These are phyloP conservation scores for Noctua fimbriata DNA, from an alignment of 2,888 invertebrate genomes.

Conservation along the genomic window DNA sequence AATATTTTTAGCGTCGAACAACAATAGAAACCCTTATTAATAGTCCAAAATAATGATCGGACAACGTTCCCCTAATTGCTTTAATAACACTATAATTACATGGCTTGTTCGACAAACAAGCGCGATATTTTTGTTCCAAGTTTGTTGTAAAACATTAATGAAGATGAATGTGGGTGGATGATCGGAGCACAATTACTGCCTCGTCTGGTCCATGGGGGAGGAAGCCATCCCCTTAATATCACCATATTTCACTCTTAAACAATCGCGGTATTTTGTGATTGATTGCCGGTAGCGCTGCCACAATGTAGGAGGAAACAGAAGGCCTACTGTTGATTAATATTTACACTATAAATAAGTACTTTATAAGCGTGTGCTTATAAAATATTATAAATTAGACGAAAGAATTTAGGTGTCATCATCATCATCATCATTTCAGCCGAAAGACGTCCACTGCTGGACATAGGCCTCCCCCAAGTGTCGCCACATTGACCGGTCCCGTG, in stretches of 20 bases:
- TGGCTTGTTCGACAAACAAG: constrained; percentile 21
- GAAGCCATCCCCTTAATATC: constrained; percentile 61
- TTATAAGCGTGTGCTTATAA: neutral
- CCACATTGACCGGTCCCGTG: no score
- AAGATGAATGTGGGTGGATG: constrained; percentile 68
- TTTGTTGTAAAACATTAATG: constrained; percentile 66
- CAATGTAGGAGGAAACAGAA: constrained; percentile 22
- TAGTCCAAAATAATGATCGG: constrained; percentile 31
- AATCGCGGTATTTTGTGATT: constrained; percentile 77
- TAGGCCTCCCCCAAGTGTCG: no score
- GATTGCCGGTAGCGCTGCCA: constrained; percentile 70
- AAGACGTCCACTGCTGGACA: no score
- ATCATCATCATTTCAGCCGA: no score
- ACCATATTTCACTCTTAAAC: constrained; percentile 75
- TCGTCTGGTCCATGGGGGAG: constrained; percentile 61
- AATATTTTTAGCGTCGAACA: neutral
- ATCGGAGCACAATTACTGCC: constrained; percentile 66
- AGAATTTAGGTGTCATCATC: no score
- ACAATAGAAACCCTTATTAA: neutral
- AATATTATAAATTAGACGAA: neutral
- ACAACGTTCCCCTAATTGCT: constrained; percentile 17
- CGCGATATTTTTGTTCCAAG: constrained; percentile 53
- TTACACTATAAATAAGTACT: no score
- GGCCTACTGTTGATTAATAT: neutral
- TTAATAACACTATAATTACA: constrained; percentile 49